Percentiles rank a stretch among this genome's conserved stretches.
Evolutionary conservation across 2,888 invertebrate species (phyloP).

Genomic region (Pantelozetes paolii): DNA sequence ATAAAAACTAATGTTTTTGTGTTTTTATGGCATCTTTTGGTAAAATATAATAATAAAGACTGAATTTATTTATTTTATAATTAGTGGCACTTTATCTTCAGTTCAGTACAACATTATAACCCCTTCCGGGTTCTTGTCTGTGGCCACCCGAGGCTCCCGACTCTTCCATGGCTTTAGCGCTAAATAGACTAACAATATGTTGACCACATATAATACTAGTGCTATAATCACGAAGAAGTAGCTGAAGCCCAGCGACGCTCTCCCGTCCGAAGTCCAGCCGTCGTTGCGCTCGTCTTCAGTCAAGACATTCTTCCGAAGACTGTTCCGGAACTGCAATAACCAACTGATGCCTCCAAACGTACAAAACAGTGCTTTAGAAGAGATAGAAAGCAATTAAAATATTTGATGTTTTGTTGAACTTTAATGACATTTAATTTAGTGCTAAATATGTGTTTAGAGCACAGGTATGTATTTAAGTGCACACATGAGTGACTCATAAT

Average conservation of each 20-base stretch:
- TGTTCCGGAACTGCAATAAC: slow-evolving; percentile 75
- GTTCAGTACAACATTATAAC: slow-evolving; percentile 74
- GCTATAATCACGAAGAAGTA: slow-evolving; percentile 80
- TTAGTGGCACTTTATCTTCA: slow-evolving; percentile 30
- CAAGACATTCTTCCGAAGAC: slow-evolving; percentile 75
- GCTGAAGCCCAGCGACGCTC: slow-evolving; percentile 76
- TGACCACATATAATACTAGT: slow-evolving; percentile 65
- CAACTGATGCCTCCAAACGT: slow-evolving; percentile 72
- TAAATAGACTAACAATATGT: slow-evolving; percentile 67
- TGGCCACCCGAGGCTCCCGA: slow-evolving; percentile 62
- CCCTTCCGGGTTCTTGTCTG: slow-evolving; percentile 57
- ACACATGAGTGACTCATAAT: not conserved
- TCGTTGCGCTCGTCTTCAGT: slow-evolving; percentile 70
- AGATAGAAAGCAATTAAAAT: not conserved
- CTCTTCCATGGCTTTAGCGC: slow-evolving; percentile 64
- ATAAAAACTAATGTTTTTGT: not conserved
- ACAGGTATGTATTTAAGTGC: not conserved
- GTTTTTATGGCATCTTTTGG: slow-evolving; percentile 32
- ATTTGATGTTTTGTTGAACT: not conserved
- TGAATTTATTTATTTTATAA: slow-evolving; percentile 1
- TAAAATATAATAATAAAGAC: slow-evolving; percentile 17
- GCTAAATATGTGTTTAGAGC: not conserved
- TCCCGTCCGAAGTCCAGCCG: slow-evolving; percentile 76
- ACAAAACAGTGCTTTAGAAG: slow-evolving; percentile 64
- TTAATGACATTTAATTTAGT: not conserved